Conservation (phyloP, 2,113 vertebrate species). For the Kryptolebias marmoratus region DNA sequence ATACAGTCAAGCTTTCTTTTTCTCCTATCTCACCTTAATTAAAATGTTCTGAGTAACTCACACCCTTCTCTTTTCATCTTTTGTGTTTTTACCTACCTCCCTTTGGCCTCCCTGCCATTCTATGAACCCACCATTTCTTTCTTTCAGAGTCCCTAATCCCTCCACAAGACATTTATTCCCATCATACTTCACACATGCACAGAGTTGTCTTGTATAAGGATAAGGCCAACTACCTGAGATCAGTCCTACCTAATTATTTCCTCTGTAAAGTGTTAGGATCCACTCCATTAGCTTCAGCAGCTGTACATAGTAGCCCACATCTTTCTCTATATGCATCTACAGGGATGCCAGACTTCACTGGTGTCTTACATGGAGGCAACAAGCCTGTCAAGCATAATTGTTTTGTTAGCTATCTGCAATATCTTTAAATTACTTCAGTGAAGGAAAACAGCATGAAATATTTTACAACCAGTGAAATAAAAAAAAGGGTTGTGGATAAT, state of each 20-base stretch:
- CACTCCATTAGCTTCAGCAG: conserved; percentile 69
- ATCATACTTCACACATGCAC: conserved; percentile 46
- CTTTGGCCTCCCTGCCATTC: not conserved
- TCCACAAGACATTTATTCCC: conserved; percentile 22
- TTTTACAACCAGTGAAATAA: conserved; percentile 26
- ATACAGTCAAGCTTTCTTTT: conserved; percentile 3
- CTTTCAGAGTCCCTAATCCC: conserved; percentile 1
- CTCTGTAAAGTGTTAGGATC: conserved; percentile 62
- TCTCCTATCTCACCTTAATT: conserved; percentile 27
- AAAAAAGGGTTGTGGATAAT: conserved; percentile 38
- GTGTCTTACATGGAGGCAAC: conserved; percentile 35
- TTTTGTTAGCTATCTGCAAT: conserved; percentile 62
- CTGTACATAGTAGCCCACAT: conserved; percentile 52
- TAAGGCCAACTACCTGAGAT: conserved; percentile 64
- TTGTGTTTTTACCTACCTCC: not conserved
- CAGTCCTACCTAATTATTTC: conserved; percentile 70
- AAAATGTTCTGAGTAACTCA: conserved; percentile 14
- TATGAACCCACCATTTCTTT: not conserved
- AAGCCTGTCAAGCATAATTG: conserved; percentile 65
- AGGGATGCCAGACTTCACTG: conserved; percentile 50
- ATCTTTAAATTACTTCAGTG: conserved; percentile 59
- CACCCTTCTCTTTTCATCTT: not conserved
- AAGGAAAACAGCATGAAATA: conserved; percentile 36
- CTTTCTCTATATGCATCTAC: conserved; percentile 45
- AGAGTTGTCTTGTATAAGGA: conserved; percentile 56